Evolutionary conservation across 2,113 vertebrate genomes (phyloP).

Genomic region (Apeltes quadracus): DNA sequence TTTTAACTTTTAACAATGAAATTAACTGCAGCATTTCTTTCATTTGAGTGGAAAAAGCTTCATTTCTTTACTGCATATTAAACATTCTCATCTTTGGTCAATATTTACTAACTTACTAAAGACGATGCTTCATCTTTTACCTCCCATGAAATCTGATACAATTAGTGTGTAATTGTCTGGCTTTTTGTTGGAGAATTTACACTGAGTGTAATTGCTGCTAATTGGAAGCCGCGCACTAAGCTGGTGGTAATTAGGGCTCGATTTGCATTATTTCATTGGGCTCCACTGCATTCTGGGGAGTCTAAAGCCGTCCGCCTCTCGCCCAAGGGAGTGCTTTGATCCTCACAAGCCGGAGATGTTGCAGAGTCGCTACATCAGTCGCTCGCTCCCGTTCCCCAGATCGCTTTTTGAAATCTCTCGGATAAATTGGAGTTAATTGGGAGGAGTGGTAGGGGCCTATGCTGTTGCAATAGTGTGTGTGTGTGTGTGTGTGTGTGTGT

Average conservation of each 20-base stretch:
- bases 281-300: slow-evolving; percentile 83
- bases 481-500: slow-evolving; percentile 30
- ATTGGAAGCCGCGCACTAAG: slow-evolving; percentile 90
- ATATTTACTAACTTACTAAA: slow-evolving; percentile 52
- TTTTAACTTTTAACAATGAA: slow-evolving; percentile 25
- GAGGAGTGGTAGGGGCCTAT: slow-evolving; percentile 54
- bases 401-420: slow-evolving; percentile 73
- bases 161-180: slow-evolving; percentile 87
- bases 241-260: slow-evolving; percentile 88
- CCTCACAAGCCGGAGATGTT: slow-evolving; percentile 78
- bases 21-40: background rate
- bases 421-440: slow-evolving; percentile 74
- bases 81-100: slow-evolving; percentile 23
- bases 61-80: slow-evolving; percentile 5
- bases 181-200: slow-evolving; percentile 89
- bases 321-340: slow-evolving; percentile 84
- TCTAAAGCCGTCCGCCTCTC: slow-evolving; percentile 79
- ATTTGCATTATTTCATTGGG: slow-evolving; percentile 89
- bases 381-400: slow-evolving; percentile 38
- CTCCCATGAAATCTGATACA: slow-evolving; percentile 71
- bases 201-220: slow-evolving; percentile 92
- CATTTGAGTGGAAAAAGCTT: background rate
- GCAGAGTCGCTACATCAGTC: slow-evolving; percentile 67
- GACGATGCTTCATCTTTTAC: slow-evolving; percentile 28
- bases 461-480: slow-evolving; percentile 23